Base-by-base conservation (phyloP, 2,797 vertebrate genomes). In the Protonibea diacanthus region DNA sequence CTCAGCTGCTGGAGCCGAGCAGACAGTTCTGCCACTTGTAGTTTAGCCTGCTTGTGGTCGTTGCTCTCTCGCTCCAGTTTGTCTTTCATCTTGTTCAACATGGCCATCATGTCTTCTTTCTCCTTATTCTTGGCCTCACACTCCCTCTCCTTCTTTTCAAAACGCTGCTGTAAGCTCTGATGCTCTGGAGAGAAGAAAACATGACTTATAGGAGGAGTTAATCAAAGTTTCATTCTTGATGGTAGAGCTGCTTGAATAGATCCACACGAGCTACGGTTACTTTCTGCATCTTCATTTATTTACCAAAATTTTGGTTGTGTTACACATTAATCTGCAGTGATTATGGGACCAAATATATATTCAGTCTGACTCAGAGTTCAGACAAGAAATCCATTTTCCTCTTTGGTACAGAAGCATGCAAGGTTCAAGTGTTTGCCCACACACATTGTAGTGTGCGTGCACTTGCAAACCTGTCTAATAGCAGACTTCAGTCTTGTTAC, bases 81-180 rank as follows among this genome's bases (percentile, higher is more conserved):
- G 87, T 98, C 97, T 80, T 99, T 99, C 96, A 99, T 97, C 90
- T 98, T 98, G 89, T 96, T 98, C 81, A 99, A 92, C 0, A 96
- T 98, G 71, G 92, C 95, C 97, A 98, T 96, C 96, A 98, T 97
- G 73, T 98, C 98, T 1, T 99, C 97, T 81, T 98, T 98, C 94
- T 99, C 98, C 80, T 97, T 97, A 17, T 96, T 96, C 94, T 98
- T 99, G 82, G 95, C 96, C 0, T 99, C 97, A 9, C 98, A 99
- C 72, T 99, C 98, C 0, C 97, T 76, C 81, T 98, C 97, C 76
- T 98, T 99, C 92, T 98, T 99, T 49, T 99, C 97, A 78, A 97
- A 85, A 63, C 96, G 97, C 91, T 99, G 97, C 87, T 98, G 97
- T 33, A 99, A 92, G 70, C 96, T 97, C 0, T 95, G 95, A 88